Evolutionary conservation across 2,888 invertebrate genomes (phyloP), one percentile per base, ranked within the genome.

Genomic region (Drosophila niveifrons): DNA sequence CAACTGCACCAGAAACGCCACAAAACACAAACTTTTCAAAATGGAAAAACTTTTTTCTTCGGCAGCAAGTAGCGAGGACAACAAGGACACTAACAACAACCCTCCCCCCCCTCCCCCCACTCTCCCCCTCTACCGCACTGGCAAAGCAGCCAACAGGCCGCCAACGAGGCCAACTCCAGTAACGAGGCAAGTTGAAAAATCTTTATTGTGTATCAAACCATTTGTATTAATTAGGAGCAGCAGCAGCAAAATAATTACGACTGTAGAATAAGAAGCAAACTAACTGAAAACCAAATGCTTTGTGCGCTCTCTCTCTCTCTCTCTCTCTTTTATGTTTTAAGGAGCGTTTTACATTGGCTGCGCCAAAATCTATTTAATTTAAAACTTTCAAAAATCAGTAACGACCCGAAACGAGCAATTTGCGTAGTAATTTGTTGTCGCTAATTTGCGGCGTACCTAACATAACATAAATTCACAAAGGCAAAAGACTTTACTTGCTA

Each of bases 211-310:
- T 87, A 87, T 89, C 86, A 89, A 86, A 90, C 90, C 91, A 90
- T 90, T 90, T 90, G 90, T 90, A 90, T 90, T 90, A 90, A 90
- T 90, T 90, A 90, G 90, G 91, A 90, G 64, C 80, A 74, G 83
- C 80, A 74, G 83, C 88, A 78, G 80, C 80, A 86, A 83, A 83
- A 83, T 88, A 88, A 83, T 83, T 83, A 88, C 82, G 84, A 90
- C 79, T 79, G 86, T 79, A 79, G 71, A 73, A 74, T 81, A 63
- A 72, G 28, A 50, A 28, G 62, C 23, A 48, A 64, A 66, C 61
- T 66, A 81, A 78, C 53, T 51, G 34, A 63, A 69, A 76, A 70
- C 65, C 62, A 69, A 78, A 78, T 66, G 77, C 80, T 65, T 66
- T 79, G 66, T 79, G 64, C 52, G 34, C 39, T 1, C n/a, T 6